A percentile compares a stretch with the other conserved stretches of the same genome.
Evolutionary conservation across 2,888 invertebrate species (phyloP).

Genomic region (Drosophila rubida): DNA sequence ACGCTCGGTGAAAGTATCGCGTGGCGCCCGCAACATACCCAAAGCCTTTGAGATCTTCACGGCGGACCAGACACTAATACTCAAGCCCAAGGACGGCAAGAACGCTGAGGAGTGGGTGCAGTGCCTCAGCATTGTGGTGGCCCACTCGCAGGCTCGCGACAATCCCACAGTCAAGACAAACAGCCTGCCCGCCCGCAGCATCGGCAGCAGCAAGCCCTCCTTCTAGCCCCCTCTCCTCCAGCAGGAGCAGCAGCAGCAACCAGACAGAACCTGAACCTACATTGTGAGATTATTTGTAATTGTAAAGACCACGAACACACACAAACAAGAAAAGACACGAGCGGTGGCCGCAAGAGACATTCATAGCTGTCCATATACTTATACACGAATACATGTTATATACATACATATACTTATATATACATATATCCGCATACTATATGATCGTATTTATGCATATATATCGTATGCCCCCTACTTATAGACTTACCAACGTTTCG

Average conservation of each 20-base stretch:
- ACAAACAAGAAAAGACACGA: constrained; percentile 52
- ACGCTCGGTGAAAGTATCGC: constrained; percentile 96
- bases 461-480: constrained; percentile 37
- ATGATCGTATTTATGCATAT: constrained; percentile 23
- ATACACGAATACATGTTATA: constrained; percentile 6
- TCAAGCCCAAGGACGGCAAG: constrained; percentile 97
- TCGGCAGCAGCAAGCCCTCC: constrained; percentile 84
- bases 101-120: constrained; percentile 99
- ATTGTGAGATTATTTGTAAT: constrained; percentile 80
- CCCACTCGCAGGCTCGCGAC: constrained; percentile 87
- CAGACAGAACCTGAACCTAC: constrained; percentile 49
- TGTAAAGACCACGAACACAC: constrained; percentile 61
- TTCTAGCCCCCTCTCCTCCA: too few relatives aligned
- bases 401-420: constrained; percentile 22
- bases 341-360: constrained; percentile 46
- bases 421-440: constrained; percentile 33
- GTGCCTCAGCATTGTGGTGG: constrained; percentile 96
- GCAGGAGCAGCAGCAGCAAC: too few relatives aligned
- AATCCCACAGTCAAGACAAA: constrained; percentile 85
- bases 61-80: constrained; percentile 94
- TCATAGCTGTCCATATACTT: constrained; percentile 42
- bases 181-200: constrained; percentile 85
- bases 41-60: constrained; percentile 99
- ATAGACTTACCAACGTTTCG: constrained; percentile 74
- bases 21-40: constrained; percentile 95